Evolutionary conservation across 2,888 invertebrate species (phyloP).

Genomic region (Elmis aenea): DNA sequence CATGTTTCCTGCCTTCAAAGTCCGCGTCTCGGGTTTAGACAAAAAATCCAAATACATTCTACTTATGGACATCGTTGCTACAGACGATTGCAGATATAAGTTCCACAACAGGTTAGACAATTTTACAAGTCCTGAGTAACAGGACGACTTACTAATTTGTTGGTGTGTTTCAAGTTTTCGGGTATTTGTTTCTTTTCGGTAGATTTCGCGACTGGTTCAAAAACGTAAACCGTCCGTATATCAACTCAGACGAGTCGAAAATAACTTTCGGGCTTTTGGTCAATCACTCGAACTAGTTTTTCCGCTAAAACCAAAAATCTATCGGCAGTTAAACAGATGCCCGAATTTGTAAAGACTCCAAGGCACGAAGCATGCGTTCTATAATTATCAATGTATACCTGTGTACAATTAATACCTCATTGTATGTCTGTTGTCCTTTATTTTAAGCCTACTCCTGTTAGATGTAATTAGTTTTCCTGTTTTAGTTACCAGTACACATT

Average conservation of each 20-base stretch:
- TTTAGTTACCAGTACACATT: too few species aligned
- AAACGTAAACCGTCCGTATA: neutral
- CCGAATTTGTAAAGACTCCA: slow-evolving; percentile 45
- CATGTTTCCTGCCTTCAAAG: slow-evolving; percentile 98
- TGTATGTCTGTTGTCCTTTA: too few species aligned
- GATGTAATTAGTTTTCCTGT: too few species aligned
- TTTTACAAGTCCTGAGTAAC: slow-evolving; percentile 18
- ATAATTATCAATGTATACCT: too few species aligned
- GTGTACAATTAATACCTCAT: too few species aligned
- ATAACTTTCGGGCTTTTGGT: too few species aligned
- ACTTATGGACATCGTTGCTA: slow-evolving; percentile 95
- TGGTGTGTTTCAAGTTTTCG: slow-evolving; percentile 27
- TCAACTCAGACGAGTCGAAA: too few species aligned
- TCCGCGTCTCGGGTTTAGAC: slow-evolving; percentile 93
- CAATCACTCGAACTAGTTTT: too few species aligned
- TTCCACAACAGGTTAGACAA: slow-evolving; percentile 81
- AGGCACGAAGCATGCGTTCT: slow-evolving; percentile 66
- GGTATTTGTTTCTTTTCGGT: slow-evolving; percentile 29
- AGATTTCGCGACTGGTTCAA: slow-evolving; percentile 9
- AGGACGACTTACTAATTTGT: slow-evolving; percentile 11
- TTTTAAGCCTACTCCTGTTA: too few species aligned
- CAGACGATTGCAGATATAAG: slow-evolving; percentile 93
- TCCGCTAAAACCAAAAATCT: too few species aligned
- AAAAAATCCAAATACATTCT: slow-evolving; percentile 96
- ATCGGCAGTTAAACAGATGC: slow-evolving; percentile 38